These are phyloP conservation scores for Poeciliopsis retropinna DNA, from an alignment of 2,113 vertebrate genomes.

Conservation along the genomic window DNA sequence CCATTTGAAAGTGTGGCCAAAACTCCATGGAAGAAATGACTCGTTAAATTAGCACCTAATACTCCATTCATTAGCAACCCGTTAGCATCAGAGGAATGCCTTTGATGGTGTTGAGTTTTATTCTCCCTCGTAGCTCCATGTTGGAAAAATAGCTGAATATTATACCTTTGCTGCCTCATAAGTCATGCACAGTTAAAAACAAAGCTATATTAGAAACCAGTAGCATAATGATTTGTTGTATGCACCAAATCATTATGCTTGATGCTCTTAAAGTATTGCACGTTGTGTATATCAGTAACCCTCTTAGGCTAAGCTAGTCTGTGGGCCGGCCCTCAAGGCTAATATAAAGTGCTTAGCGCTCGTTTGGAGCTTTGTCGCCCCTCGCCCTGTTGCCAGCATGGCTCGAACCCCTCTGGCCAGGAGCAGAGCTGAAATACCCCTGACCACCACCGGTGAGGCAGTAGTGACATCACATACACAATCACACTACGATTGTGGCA, in stretches of 20 bases:
- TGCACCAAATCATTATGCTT: conserved; percentile 24
- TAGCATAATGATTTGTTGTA: conserved; percentile 28
- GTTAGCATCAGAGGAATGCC: conserved; percentile 71
- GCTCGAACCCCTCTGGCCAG: conserved; percentile 67
- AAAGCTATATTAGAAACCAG: background rate
- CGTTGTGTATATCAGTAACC: conserved; percentile 73
- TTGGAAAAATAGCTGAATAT: conserved; percentile 40
- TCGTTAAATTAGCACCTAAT: conserved; percentile 77
- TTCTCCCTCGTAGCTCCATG: conserved; percentile 48
- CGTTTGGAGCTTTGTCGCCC: conserved; percentile 78
- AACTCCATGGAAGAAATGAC: conserved; percentile 77
- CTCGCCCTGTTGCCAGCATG: conserved; percentile 72
- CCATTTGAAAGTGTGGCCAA: conserved; percentile 75
- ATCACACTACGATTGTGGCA: conserved; percentile 48
- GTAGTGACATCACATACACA: conserved; percentile 58
- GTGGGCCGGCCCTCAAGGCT: conserved; percentile 73
- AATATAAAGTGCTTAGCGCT: conserved; percentile 78
- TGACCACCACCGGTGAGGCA: conserved; percentile 60
- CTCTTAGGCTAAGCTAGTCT: conserved; percentile 78
- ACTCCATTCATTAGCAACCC: conserved; percentile 71
- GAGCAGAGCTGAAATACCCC: conserved; percentile 56
- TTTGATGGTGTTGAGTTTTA: conserved; percentile 64
- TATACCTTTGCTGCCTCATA: conserved; percentile 14
- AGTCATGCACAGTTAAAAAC: conserved; percentile 8
- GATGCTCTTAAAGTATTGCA: conserved; percentile 26